phyloP scores from a whole-genome alignment of 2,888 invertebrate species.

The Atethmia centrago region DNA sequence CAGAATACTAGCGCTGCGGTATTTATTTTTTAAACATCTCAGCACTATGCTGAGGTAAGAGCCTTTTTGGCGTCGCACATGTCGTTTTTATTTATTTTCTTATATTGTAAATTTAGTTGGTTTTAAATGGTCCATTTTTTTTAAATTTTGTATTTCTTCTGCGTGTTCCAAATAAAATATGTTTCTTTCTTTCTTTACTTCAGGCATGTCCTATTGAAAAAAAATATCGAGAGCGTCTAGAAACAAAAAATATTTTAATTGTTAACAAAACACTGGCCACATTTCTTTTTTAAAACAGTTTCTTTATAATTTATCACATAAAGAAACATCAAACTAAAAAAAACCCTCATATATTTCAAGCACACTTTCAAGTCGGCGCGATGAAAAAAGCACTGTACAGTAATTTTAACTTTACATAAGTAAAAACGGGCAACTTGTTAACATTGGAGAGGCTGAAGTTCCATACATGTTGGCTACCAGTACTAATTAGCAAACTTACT shows the following conservation, averaged over 20 bases:
- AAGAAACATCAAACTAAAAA: not conserved
- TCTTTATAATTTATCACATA: not conserved
- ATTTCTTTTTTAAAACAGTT: not conserved
- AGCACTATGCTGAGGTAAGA: too few species aligned
- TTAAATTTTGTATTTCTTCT: too few species aligned
- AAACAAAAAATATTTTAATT: not conserved
- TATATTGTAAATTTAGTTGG: too few species aligned
- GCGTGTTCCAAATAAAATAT: too few species aligned
- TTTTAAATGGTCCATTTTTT: too few species aligned
- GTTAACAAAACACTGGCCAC: too few species aligned
- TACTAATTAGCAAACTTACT: slow-evolving; percentile 76
- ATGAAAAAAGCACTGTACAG: slow-evolving; percentile 43
- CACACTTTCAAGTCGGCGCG: slow-evolving; percentile 31
- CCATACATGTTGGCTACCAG: slow-evolving; percentile 65
- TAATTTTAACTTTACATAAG: slow-evolving; percentile 56
- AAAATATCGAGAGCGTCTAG: not conserved
- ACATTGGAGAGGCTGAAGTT: slow-evolving; percentile 54
- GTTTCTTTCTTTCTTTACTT: too few species aligned
- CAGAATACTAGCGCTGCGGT: too few species aligned
- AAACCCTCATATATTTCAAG: slow-evolving; percentile 16
- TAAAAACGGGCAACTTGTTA: slow-evolving; percentile 63
- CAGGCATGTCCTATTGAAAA: too few species aligned
- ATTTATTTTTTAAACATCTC: too few species aligned
- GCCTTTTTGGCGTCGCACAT: too few species aligned
- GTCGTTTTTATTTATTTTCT: too few species aligned